phyloP scores from a whole-genome alignment of 2,797 vertebrate genomes.

The Lepilemur septentrionalis region DNA sequence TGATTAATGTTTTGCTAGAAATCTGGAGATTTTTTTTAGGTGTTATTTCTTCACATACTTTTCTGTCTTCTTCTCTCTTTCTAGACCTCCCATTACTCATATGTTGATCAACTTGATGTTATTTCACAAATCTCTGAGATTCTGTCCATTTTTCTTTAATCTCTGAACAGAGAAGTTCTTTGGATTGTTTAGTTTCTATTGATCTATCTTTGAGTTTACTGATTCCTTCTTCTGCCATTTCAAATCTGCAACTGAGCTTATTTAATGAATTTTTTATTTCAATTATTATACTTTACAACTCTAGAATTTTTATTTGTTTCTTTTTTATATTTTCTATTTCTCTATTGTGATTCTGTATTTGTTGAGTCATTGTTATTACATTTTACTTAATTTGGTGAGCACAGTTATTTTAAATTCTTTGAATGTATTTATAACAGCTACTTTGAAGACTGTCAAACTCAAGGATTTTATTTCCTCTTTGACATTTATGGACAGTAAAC shows the following conservation, averaged over 20 bases:
- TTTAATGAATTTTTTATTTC: not conserved
- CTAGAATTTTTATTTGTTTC: not conserved
- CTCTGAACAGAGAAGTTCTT: not conserved
- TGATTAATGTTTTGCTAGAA: not conserved
- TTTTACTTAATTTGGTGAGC: not conserved
- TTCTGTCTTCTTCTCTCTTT: not conserved
- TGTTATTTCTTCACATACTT: not conserved
- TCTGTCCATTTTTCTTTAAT: not conserved
- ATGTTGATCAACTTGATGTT: not conserved
- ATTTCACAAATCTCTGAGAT: not conserved
- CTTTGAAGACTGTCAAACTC: not conserved
- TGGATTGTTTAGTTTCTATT: not conserved
- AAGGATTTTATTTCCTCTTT: not conserved
- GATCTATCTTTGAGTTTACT: not conserved
- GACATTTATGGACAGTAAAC: not conserved
- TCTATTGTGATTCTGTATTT: not conserved
- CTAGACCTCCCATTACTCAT: not conserved
- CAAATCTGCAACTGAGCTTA: not conserved
- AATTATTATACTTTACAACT: not conserved
- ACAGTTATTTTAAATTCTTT: not conserved
- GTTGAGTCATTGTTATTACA: not conserved
- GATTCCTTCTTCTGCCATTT: not conserved
- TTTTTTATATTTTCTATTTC: not conserved
- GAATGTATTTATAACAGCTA: not conserved
- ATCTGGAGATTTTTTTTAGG: not conserved